A percentile compares a stretch with the other conserved stretches of the same genome.
Conservation (phyloP, 2,888 invertebrate species). For the Chrysotoxum bicinctum region DNA sequence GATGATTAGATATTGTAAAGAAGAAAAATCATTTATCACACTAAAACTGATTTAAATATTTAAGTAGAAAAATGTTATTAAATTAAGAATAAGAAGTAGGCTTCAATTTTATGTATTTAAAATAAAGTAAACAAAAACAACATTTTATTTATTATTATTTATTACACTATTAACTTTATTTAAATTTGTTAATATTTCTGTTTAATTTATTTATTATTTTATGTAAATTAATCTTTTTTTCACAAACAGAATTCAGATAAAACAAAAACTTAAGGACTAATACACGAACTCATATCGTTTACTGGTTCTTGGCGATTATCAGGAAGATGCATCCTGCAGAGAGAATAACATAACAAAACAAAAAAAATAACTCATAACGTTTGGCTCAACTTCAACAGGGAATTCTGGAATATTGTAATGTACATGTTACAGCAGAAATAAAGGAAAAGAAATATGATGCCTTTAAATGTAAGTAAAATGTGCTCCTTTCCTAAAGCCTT, state of each 20-base stretch:
- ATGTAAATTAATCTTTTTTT: not conserved
- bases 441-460: too few relatives aligned
- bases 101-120: slow-evolving; percentile 40
- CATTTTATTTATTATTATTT: not conserved
- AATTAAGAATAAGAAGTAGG: slow-evolving; percentile 56
- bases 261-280: not conserved
- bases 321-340: not conserved
- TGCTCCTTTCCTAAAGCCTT: too few relatives aligned
- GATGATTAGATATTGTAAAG: not conserved
- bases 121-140: slow-evolving; percentile 34
- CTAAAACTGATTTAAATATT: slow-evolving; percentile 54
- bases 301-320: not conserved
- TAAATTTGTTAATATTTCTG: not conserved
- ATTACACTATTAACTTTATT: not conserved
- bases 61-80: slow-evolving; percentile 69
- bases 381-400: too few relatives aligned
- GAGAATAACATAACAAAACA: not conserved
- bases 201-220: not conserved
- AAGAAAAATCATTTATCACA: slow-evolving; percentile 8
- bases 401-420: too few relatives aligned
- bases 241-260: not conserved
- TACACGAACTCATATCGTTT: not conserved
- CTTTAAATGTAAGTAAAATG: too few relatives aligned
- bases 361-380: too few relatives aligned
- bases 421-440: too few relatives aligned